A percentile compares a stretch with the other conserved stretches of the same genome.
phyloP scores from a whole-genome alignment of 2,888 invertebrate genomes.

The Caenorhabditis sp. region DNA sequence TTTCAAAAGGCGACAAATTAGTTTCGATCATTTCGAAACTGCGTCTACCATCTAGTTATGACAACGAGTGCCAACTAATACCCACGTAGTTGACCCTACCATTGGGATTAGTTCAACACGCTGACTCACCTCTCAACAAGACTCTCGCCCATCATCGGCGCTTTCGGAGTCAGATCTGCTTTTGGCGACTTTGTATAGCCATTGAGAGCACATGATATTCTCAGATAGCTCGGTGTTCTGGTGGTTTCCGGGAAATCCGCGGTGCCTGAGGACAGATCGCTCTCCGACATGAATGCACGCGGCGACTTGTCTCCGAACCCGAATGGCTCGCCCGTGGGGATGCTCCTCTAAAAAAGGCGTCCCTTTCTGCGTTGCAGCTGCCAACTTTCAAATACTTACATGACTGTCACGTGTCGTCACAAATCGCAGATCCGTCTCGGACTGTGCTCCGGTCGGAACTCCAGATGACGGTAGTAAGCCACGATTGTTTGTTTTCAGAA shows the following conservation, averaged over 20 bases:
- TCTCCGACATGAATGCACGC: constrained; percentile 63
- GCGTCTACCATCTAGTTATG: neutral
- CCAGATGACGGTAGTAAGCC: constrained; percentile 19
- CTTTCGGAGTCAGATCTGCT: constrained; percentile 30
- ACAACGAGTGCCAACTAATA: neutral
- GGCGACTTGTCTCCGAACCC: constrained; percentile 60
- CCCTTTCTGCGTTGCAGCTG: neutral
- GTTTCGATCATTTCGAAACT: constrained; percentile 4
- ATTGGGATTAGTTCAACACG: neutral
- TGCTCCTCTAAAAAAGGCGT: constrained; percentile 21
- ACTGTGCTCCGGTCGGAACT: constrained; percentile 46
- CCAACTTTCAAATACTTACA: constrained; percentile 27
- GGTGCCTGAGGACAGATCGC: constrained; percentile 41
- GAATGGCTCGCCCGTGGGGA: constrained; percentile 42
- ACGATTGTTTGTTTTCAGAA: constrained; percentile 14
- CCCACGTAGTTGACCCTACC: neutral
- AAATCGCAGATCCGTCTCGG: constrained; percentile 64
- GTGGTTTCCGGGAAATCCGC: constrained; percentile 39
- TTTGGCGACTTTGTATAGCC: constrained; percentile 64
- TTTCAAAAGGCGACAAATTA: constrained; percentile 15
- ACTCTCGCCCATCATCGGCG: constrained; percentile 39
- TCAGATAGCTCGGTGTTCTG: constrained; percentile 64
- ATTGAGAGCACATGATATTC: constrained; percentile 64
- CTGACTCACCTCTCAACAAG: constrained; percentile 55
- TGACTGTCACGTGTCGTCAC: constrained; percentile 58